These are phyloP conservation scores for Archips crataeganus DNA, from an alignment of 2,888 invertebrate species.

Conservation along the genomic window DNA sequence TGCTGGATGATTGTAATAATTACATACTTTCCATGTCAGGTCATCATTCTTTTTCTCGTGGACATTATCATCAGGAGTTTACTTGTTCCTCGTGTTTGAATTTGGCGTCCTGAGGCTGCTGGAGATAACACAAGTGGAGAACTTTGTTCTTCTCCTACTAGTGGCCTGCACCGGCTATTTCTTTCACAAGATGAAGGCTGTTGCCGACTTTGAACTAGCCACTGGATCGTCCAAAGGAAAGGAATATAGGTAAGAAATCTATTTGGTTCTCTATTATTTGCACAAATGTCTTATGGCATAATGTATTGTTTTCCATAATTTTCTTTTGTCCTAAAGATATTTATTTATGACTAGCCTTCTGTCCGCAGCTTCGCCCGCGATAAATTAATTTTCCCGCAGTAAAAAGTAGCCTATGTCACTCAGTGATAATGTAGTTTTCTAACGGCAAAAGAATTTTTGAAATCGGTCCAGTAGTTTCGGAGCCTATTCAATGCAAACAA, in stretches of 20 bases:
- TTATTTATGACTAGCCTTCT: too few species aligned
- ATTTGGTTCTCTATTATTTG: background rate
- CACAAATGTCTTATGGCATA: too few species aligned
- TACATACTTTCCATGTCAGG: conserved; percentile 59
- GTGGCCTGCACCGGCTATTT: conserved; percentile 69
- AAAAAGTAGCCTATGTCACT: too few species aligned
- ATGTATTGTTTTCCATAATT: too few species aligned
- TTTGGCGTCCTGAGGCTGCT: conserved; percentile 88
- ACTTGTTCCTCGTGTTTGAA: conserved; percentile 90
- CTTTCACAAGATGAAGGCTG: conserved; percentile 77
- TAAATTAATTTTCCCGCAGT: too few species aligned
- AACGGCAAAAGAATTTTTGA: too few species aligned
- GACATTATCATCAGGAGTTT: conserved; percentile 88
- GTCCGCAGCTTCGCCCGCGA: too few species aligned
- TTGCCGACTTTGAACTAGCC: conserved; percentile 75
- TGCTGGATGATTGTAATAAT: too few species aligned
- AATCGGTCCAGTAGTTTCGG: too few species aligned
- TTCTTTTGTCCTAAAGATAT: too few species aligned
- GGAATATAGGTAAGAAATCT: conserved; percentile 73
- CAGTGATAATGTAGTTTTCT: too few species aligned
- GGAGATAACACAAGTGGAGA: conserved; percentile 86
- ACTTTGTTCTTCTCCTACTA: conserved; percentile 74
- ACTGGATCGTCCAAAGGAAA: conserved; percentile 76
- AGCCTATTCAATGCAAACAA: too few species aligned
- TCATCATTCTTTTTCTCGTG: conserved; percentile 92